Evolutionary conservation across 2,113 vertebrate genomes (phyloP), one percentile per base, ranked within the genome.

Genomic region (Pteruthius melanotis): DNA sequence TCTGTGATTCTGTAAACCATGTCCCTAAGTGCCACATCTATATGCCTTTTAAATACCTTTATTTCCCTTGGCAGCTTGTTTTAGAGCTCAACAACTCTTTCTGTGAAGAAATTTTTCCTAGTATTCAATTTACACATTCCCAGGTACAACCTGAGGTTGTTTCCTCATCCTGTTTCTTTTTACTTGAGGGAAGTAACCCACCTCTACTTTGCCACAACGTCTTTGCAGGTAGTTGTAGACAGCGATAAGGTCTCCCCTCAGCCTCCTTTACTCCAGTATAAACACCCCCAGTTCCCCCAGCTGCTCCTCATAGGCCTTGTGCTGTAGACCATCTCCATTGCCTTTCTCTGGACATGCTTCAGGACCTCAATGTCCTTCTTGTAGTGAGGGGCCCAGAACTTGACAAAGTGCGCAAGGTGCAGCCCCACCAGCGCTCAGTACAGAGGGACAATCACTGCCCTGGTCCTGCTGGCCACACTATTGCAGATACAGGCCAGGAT

Each of bases 121-220:
- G 12, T 64, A n/a, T 23, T 20, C 33, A 52, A 26, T 52, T 42
- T 45, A 70, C 64, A 64, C 1, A 0, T 57, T 76, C 22, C 13
- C 27, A 37, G 56, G 24, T 12, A 7, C 16, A 65, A 45, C 5
- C 24, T n/a, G 18, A 83, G 19, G 19, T 15, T 27, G 10, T 22
- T 64, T 78, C 19, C 11, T 70, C 5, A 1, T 45, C 15, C n/a
- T 60, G 5, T 12, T 59, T 23, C 30, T 53, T 42, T 10, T 35
- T 42, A 66, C 13, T 3, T 85, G 21, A 26, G 7, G 74, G 31
- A 66, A 66, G 22, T 54, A 18, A 72, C 30, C 11, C 4, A 42
- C 7, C 2, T 21, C 13, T 20, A 35, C 53, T 64, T 49, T 0
- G 1, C 10, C 42, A 42, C 8, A 35, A 20, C 7, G 5, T 66